These are phyloP conservation scores for Troides oblongomaculatus DNA, from an alignment of 2,888 invertebrate species.

Conservation along the genomic window DNA sequence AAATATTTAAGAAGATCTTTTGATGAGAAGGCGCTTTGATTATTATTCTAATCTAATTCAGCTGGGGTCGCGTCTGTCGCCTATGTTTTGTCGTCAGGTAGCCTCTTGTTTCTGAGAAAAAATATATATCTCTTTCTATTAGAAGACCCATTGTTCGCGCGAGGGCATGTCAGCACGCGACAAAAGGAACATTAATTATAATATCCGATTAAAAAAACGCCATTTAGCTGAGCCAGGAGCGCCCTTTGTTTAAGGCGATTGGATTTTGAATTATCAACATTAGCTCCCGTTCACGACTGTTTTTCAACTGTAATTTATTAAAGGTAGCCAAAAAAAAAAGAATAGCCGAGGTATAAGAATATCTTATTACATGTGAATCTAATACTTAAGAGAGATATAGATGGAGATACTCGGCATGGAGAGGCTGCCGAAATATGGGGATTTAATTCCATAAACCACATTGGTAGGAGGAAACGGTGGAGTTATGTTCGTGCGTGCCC, in stretches of 20 bases:
- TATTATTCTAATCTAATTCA: constrained; percentile 75
- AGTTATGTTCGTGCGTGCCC: constrained; percentile 77
- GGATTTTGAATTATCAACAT: constrained; percentile 75
- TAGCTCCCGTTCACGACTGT: constrained; percentile 54
- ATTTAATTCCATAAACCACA: constrained; percentile 79
- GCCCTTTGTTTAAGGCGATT: constrained; percentile 78
- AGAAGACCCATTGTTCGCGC: constrained; percentile 78
- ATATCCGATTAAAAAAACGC: constrained; percentile 80
- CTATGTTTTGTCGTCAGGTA: constrained; percentile 78
- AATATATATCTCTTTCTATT: constrained; percentile 78
- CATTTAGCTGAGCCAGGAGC: constrained; percentile 75
- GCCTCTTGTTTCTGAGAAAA: constrained; percentile 75
- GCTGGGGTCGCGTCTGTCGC: constrained; percentile 62
- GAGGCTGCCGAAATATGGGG: constrained; percentile 78
- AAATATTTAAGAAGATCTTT: background rate
- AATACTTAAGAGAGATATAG: constrained; percentile 56
- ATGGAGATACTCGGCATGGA: constrained; percentile 60
- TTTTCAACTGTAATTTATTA: constrained; percentile 53
- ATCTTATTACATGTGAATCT: constrained; percentile 65
- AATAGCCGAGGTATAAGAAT: constrained; percentile 46
- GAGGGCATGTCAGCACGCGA: constrained; percentile 79
- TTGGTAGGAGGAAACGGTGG: constrained; percentile 72
- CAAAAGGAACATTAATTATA: constrained; percentile 81
- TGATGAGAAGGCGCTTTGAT: constrained; percentile 53
- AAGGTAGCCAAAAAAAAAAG: constrained; percentile 38